These are phyloP conservation scores for Camptogramma bilineatum DNA, from an alignment of 2,888 invertebrate genomes.

Conservation along the genomic window DNA sequence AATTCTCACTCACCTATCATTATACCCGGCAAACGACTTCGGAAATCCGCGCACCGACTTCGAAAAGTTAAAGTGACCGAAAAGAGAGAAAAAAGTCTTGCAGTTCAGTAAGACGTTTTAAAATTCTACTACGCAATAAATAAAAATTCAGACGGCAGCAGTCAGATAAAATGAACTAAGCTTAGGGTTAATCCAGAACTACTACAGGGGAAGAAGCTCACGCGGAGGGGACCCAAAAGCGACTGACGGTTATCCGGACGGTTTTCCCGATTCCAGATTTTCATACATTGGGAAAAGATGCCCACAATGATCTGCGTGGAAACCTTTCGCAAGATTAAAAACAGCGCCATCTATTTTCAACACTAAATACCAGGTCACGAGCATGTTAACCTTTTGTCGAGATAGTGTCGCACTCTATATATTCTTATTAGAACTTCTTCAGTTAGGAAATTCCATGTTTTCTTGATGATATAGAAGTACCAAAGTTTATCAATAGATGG, in stretches of 20 bases:
- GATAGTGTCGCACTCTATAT: constrained; percentile 14
- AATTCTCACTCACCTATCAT: constrained; percentile 75
- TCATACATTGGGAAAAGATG: constrained; percentile 51
- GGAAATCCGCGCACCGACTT: constrained; percentile 67
- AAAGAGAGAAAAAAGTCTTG: constrained; percentile 31
- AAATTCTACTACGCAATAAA: constrained; percentile 45
- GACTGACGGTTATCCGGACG: constrained; percentile 76
- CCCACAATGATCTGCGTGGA: constrained; percentile 38
- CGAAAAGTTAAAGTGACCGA: constrained; percentile 63
- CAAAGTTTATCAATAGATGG: constrained; percentile 14
- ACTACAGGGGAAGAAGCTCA: constrained; percentile 57
- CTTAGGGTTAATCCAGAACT: constrained; percentile 19
- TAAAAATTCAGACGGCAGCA: constrained; percentile 33
- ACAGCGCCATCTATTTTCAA: constrained; percentile 44
- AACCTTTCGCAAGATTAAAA: constrained; percentile 20
- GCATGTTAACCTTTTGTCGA: neutral
- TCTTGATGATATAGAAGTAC: neutral
- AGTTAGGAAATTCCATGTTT: neutral
- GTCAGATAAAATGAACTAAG: constrained; percentile 32
- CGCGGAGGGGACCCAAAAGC: constrained; percentile 71
- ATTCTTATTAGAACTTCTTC: constrained; percentile 10
- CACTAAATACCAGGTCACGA: constrained; percentile 20
- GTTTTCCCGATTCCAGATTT: constrained; percentile 71
- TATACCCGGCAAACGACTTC: constrained; percentile 67
- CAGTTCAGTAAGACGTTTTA: constrained; percentile 35